Conservation (phyloP, 2,888 invertebrate species). For the Laothoe populi region DNA sequence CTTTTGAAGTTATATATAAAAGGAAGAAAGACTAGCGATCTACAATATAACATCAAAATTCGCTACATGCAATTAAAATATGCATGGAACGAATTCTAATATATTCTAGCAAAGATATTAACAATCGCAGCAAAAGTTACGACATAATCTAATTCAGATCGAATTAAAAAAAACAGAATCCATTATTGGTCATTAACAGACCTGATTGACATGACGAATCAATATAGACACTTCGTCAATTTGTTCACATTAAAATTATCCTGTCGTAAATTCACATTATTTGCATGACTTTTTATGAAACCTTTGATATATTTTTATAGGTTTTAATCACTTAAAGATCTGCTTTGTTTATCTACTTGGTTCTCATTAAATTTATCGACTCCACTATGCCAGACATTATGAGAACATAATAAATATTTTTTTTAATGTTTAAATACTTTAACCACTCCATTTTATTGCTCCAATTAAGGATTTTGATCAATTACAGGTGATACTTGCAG, state of each 20-base stretch:
- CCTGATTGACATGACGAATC: not conserved
- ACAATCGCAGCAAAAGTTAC: not conserved
- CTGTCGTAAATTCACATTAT: conserved; percentile 18
- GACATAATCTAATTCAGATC: not conserved
- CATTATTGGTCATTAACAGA: not conserved
- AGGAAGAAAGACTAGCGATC: no score
- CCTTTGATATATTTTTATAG: no score
- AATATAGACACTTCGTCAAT: not conserved
- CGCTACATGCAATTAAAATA: no score
- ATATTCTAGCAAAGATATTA: not conserved
- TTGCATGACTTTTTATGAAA: conserved; percentile 10
- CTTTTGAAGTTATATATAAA: no score
- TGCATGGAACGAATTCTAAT: no score
- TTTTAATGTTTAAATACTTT: no score
- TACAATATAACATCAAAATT: no score
- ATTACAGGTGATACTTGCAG: conserved; percentile 44
- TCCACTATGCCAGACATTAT: no score
- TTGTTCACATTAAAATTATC: conserved; percentile 10
- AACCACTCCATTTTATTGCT: conserved; percentile 38
- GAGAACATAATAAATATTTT: no score
- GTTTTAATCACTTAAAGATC: no score
- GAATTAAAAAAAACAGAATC: not conserved
- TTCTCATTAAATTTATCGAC: no score
- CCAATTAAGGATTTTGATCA: conserved; percentile 47
- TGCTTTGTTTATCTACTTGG: no score